phyloP scores from a whole-genome alignment of 2,888 invertebrate genomes.

The Leistus spinibarbis region DNA sequence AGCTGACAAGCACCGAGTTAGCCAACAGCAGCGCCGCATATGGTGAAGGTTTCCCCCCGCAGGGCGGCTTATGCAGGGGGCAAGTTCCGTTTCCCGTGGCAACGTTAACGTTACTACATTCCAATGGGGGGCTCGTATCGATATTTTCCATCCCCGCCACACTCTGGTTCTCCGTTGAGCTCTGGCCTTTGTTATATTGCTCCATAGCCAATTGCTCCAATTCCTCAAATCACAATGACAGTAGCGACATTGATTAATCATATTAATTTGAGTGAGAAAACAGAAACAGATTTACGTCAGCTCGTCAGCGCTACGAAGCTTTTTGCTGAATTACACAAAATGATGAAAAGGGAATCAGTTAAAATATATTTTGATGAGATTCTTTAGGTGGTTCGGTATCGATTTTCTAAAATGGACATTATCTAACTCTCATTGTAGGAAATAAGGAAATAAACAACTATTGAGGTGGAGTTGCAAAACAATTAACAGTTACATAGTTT shows the following conservation, averaged over 20 bases:
- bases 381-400: not conserved
- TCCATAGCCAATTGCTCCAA: conserved; percentile 71
- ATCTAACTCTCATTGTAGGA: too few species aligned
- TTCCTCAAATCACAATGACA: conserved; percentile 56
- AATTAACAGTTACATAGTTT: too few species aligned
- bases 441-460: too few species aligned
- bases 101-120: conserved; percentile 45
- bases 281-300: too few species aligned
- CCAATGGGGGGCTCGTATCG: conserved; percentile 58
- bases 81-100: conserved; percentile 49
- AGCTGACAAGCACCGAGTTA: conserved; percentile 16
- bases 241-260: not conserved
- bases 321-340: not conserved
- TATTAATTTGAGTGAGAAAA: not conserved
- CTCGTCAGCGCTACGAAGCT: not conserved
- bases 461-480: too few species aligned
- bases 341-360: not conserved
- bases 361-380: not conserved
- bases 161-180: conserved; percentile 59
- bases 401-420: not conserved
- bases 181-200: conserved; percentile 65
- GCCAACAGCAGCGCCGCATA: conserved; percentile 32
- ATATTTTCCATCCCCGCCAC: conserved; percentile 51
- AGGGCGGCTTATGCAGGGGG: conserved; percentile 46
- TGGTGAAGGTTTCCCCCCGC: conserved; percentile 43